Percentiles rank a stretch among this genome's conserved stretches.
These are phyloP conservation scores for Drosophila pegasa DNA, from an alignment of 2,888 invertebrate species.

Conservation along the genomic window DNA sequence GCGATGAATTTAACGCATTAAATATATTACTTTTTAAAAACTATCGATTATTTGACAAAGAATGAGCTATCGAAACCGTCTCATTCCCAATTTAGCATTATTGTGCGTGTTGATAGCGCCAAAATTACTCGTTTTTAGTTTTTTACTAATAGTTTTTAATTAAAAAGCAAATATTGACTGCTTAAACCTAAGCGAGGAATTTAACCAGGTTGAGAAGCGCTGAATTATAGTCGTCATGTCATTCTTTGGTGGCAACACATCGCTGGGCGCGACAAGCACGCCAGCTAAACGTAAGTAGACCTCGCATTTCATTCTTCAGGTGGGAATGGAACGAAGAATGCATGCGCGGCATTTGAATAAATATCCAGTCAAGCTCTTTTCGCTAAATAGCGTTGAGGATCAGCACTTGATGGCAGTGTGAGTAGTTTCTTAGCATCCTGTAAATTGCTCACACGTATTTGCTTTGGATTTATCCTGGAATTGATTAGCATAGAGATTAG, in stretches of 20 bases:
- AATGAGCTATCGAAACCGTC: conserved; percentile 20
- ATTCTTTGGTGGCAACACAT: conserved; percentile 83
- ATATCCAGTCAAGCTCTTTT: conserved; percentile 60
- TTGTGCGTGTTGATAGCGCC: conserved; percentile 45
- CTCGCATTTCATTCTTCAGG: conserved; percentile 19
- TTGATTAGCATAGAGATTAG: neutral
- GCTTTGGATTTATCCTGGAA: conserved; percentile 61
- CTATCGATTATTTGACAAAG: conserved; percentile 19
- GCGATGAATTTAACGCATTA: neutral
- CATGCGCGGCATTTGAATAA: conserved; percentile 3
- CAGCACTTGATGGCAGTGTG: conserved; percentile 28
- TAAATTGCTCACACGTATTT: conserved; percentile 55
- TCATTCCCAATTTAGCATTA: conserved; percentile 32
- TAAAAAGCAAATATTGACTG: neutral
- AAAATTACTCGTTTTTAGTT: conserved; percentile 56
- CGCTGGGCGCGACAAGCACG: conserved; percentile 86
- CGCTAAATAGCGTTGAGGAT: conserved; percentile 57
- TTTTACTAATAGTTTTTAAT: conserved; percentile 27
- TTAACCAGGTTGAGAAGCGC: conserved; percentile 1
- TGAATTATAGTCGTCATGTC: conserved; percentile 75
- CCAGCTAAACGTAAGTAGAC: conserved; percentile 86
- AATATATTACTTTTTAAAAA: neutral
- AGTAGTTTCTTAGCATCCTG: conserved; percentile 63
- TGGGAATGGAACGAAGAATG: conserved; percentile 1
- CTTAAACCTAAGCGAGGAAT: neutral